Evolutionary conservation across 2,888 invertebrate genomes (phyloP).

Genomic region (Schizaphis graminum): DNA sequence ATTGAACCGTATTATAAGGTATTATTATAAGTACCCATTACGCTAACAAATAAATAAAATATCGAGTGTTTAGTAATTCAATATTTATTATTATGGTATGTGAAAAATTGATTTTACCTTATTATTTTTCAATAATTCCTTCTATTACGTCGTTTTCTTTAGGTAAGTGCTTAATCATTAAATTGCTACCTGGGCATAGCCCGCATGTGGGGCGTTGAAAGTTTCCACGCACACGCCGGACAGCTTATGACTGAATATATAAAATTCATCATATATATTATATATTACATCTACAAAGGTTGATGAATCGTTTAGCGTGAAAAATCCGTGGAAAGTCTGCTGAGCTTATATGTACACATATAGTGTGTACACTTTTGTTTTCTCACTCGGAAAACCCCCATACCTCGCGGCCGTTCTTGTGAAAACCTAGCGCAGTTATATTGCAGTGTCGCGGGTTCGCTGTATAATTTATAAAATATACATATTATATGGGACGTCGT

Average conservation of each 20-base stretch:
- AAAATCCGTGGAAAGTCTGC: background rate
- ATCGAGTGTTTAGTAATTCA: background rate
- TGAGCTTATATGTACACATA: background rate
- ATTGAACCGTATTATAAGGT: background rate
- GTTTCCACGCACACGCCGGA: background rate
- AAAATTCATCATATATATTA: background rate
- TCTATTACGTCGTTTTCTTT: background rate
- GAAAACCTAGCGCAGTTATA: constrained; percentile 12
- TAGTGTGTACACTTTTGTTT: background rate
- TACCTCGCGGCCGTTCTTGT: no score
- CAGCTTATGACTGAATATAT: background rate
- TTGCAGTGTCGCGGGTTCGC: background rate
- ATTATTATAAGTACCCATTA: no score
- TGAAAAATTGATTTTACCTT: background rate
- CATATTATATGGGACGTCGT: constrained; percentile 28
- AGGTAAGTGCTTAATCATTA: background rate
- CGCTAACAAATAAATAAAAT: background rate
- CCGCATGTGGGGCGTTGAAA: background rate
- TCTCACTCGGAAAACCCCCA: background rate
- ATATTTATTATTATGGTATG: background rate
- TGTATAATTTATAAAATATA: background rate
- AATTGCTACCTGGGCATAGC: background rate
- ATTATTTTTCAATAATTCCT: background rate
- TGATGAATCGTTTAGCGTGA: constrained; percentile 9
- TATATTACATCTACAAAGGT: background rate